Base-by-base conservation (phyloP, 1,140 invertebrate species). In the Zaprionus capensis region DNA sequence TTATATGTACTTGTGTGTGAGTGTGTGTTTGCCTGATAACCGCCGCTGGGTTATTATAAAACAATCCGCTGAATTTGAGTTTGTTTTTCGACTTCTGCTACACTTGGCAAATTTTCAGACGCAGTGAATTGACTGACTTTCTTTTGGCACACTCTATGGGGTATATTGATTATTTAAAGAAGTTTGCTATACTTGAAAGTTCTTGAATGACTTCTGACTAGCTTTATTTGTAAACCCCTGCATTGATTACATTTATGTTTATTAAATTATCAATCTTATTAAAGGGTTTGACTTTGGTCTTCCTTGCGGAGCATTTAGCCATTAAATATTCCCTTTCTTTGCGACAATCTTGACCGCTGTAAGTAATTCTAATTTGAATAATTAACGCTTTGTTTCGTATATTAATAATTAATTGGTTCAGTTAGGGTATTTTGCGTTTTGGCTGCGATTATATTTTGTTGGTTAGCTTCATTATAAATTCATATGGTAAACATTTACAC, bases 401-500 rank as follows among this genome's bases (percentile, higher is more conserved):
- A 71, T 71, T 20, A 26, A 34, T 55, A n/a, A 53, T 34, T 24
- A 38, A 20, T 49, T 12, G 15, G 6, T 46, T n/a, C 6, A 20
- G 26, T 34, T 31, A 74, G 73, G 31, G 73, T 66, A 71, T 61
- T 4, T 28, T 2, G 15, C 44, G 12, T 17, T 66, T 34, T 34
- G 9, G 46, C 1, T 17, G 5, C 17, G 20, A 51, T 51, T 11
- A 36, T 22, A 49, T 9, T 68, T 86, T 73, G 41, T 55, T 57
- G 24, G 20, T 34, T 24, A 65, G 73, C 67, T 76, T 87, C 77
- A 78, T 86, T 83, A 84, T 85, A 81, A 88, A 91, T 91, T 88
- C 88, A 88, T 71, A 69, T 78, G 73, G 80, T 83, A 91, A 91
- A 91, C 81, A 91, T 91, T 91, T 91, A 71, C 67, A 83, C 82